phyloP scores from a whole-genome alignment of 2,113 vertebrate species.

The Morone chrysops region DNA sequence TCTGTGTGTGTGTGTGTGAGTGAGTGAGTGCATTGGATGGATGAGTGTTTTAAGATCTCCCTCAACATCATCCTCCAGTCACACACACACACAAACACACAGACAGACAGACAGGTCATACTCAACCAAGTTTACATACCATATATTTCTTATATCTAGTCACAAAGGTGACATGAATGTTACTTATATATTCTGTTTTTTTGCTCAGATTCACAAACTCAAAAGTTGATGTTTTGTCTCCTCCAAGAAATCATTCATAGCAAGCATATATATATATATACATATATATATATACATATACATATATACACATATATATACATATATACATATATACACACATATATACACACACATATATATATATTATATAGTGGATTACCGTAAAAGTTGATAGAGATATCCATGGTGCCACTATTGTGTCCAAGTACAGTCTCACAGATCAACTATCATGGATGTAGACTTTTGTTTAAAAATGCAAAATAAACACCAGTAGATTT shows the following conservation, averaged over 20 bases:
- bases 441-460: not conserved
- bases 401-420: not conserved
- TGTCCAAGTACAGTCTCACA: not conserved
- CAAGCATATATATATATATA: no score
- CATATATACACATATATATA: no score
- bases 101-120: not conserved
- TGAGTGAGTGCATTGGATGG: not conserved
- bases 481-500: not conserved
- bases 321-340: no score
- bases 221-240: not conserved
- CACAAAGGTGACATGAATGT: not conserved
- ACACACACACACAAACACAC: constrained; percentile 7
- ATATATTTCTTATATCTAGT: constrained; percentile 3
- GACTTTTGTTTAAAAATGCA: not conserved
- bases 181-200: not conserved
- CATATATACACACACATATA: no score
- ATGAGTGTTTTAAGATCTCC: not conserved
- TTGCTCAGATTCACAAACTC: not conserved
- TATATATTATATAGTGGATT: no score
- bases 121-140: not conserved
- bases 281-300: no score
- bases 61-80: not conserved
- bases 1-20: not conserved
- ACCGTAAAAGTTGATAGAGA: no score
- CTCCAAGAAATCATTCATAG: not conserved